Percentiles rank a stretch among this genome's conserved stretches.
Conservation (phyloP, 2,113 vertebrate species). For the Panthera uncia region DNA sequence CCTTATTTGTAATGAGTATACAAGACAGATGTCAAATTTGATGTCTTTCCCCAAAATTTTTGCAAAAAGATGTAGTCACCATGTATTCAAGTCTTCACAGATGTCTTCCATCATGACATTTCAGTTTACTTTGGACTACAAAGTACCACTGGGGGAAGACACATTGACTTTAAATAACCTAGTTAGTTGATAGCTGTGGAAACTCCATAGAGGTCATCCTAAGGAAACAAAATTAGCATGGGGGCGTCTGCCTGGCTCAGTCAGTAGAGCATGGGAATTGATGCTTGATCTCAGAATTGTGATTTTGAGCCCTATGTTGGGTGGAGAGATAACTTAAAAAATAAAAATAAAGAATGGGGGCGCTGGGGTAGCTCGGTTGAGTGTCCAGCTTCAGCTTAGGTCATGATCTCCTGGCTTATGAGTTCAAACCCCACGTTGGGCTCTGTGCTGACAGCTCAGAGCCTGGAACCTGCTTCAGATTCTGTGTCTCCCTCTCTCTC, state of each 20-base stretch:
- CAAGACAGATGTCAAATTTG: not conserved
- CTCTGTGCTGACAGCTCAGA: too few relatives aligned
- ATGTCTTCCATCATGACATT: not conserved
- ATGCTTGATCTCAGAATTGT: not conserved
- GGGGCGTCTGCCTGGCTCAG: not conserved
- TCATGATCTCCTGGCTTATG: too few relatives aligned
- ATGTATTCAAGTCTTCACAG: conserved; percentile 2
- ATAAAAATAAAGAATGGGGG: not conserved
- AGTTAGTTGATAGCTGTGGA: not conserved
- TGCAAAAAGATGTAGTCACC: not conserved
- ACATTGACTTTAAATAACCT: not conserved
- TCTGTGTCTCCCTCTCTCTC: too few relatives aligned
- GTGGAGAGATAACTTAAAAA: not conserved
- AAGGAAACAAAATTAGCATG: not conserved
- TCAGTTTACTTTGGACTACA: not conserved
- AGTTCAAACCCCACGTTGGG: too few relatives aligned
- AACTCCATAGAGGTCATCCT: not conserved
- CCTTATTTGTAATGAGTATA: not conserved
- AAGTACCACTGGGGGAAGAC: not conserved
- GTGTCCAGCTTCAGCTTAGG: too few relatives aligned
- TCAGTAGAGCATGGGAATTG: not conserved
- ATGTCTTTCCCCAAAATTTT: not conserved
- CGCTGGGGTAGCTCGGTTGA: too few relatives aligned
- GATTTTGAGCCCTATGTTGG: not conserved
- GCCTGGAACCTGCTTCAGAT: too few relatives aligned